Evolutionary conservation across 2,113 vertebrate genomes (phyloP).

Genomic region (Rattus norvegicus): GRCr8 NC_086023.1:119971501-119972000

Average conservation of each 20-base stretch:
- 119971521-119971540: neutral
- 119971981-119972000: neutral
- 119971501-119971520: neutral
- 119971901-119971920: neutral
- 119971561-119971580: neutral
- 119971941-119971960: neutral
- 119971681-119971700: neutral
- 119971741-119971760: neutral
- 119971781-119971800: neutral
- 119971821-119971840: neutral
- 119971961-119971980: neutral
- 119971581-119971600: neutral
- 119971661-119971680: constrained; percentile 21
- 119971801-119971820: neutral
- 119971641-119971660: neutral
- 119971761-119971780: neutral
- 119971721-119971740: neutral
- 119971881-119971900: neutral
- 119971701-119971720: neutral
- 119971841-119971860: constrained; percentile 1
- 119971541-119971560: neutral
- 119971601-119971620: constrained; percentile 30
- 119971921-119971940: neutral
- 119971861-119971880: neutral
- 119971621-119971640: neutral